Base-by-base conservation (phyloP, 2,888 invertebrate genomes). In the Erpobdella octoculata region DNA sequence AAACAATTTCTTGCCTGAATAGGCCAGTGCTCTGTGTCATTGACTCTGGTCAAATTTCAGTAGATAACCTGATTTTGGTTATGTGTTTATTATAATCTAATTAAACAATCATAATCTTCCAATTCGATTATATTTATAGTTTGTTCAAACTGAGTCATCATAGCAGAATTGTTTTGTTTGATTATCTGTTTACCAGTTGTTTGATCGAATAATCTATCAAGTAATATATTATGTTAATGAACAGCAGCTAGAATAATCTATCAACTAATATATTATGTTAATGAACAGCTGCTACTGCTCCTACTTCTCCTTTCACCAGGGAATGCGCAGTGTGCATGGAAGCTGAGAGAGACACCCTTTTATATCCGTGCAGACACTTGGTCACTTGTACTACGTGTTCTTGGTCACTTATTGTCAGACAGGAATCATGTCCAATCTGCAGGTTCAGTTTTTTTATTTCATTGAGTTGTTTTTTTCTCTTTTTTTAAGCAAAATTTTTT, bases 321-420 rank as follows among this genome's bases (percentile, higher is more conserved):
- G 84, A 85, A 72, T 85, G 85, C 77, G 84, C 84, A 6, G 84
- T 85, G 61, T 85, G 85, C 78, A 83, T 85, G 83, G 84, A 84
- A 73, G 78, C 79, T 31, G 73, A 78, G 9, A 76, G 84, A 58
- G 82, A 85, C 78, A 83, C 83, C 75, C 80, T 85, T 9, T 78
- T 85, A 70, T 80, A 81, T 72, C 85, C 85, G 0, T 85, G 85
- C 76, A 82, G 84, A 75, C 85, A 85, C 78, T 79, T 85, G 79
- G 81, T 84, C 72, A 83, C 84, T 0, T 85, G 85, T 76, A 79
- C 78, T 65, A 78, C 80, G 38, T 85, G 85, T 76, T 83, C 84
- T n/a, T 78, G 80, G 58, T 78, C 84, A 74, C 78, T 85, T 28
- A 79, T 81, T 46, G 82, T 81, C 73, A 77, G 84, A 36, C 78